These are phyloP conservation scores for Mesocricetus auratus DNA, from an alignment of 2,113 vertebrate species.

Conservation along the genomic window DNA sequence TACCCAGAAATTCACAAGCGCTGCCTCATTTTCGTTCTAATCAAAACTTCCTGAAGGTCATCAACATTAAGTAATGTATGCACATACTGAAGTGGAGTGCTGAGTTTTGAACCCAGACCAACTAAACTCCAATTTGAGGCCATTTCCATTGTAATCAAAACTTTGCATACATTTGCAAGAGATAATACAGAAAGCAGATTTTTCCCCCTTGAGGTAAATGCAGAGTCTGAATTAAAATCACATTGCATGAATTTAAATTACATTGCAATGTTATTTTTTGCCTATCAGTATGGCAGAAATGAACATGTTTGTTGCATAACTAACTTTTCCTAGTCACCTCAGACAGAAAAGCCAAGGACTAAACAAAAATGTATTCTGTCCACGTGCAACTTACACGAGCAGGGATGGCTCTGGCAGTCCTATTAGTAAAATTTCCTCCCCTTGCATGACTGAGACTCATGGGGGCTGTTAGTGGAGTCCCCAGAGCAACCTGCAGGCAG, in stretches of 20 bases:
- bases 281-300: background rate
- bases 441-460: background rate
- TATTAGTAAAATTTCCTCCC: background rate
- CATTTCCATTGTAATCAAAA: constrained; percentile 35
- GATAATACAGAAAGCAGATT: constrained; percentile 1
- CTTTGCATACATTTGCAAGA: background rate
- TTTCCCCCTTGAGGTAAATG: background rate
- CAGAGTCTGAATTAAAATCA: constrained; percentile 50
- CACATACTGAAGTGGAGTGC: background rate
- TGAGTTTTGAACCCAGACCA: background rate
- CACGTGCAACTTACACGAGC: background rate
- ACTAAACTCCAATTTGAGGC: background rate
- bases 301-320: background rate
- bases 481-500: background rate
- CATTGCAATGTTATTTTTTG: constrained; percentile 38
- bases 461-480: background rate
- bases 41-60: background rate
- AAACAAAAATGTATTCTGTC: background rate
- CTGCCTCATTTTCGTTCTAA: constrained; percentile 16
- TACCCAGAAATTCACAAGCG: background rate
- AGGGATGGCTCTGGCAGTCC: no score
- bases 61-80: constrained; percentile 19
- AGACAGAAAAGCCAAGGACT: background rate
- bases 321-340: background rate
- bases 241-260: constrained; percentile 26